Base-by-base conservation (phyloP, 2,888 invertebrate species). In the Chrysolina haemoptera region DNA sequence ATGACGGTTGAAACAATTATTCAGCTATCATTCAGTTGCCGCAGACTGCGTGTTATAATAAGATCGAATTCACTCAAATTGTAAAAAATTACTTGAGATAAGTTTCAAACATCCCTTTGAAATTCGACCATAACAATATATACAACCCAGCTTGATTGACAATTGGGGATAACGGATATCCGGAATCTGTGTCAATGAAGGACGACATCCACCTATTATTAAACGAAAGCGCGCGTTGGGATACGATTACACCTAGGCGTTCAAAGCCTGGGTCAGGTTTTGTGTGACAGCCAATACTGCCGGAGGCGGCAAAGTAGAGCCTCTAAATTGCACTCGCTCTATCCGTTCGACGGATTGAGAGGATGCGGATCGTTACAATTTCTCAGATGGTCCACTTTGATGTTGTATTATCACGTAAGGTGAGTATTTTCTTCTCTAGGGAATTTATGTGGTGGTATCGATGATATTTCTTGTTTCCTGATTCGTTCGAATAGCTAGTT, bases 231-330 rank as follows among this genome's bases (percentile, higher is more conserved):
- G 59, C n/a, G 59, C 65, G 65, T 53, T 46, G 65, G 62, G 67
- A 71, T 71, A 71, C 62, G 50, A 68, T 68, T 72, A 68, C 72
- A 72, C 68, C 62, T 71, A n/a, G 63, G 41, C 68, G 68, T 62
- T 46, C 68, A 68, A 72, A 68, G 71, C 71, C 53, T 66, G 63
- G 72, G 68, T 68, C 68, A 62, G 62, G 53, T 68, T 53, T 53
- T 22, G 65, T 68, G 67, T 68, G 72, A 72, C 68, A 72, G 67
- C 71, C 71, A 71, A 66, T 71, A 67, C 67, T 14, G n/a, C 22
- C 50, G 50, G n/a, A 12, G 63, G 67, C 63, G 53, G 53, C 55
- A 68, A 63, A 68, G 63, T 63, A 55, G 55, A 72, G n/a, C 68
- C 40, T 63, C 63, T 63, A 16, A 72, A 72, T 66, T 68, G 67